These are phyloP conservation scores for Micrasema longulum DNA, from an alignment of 1,140 invertebrate species.

Conservation along the genomic window DNA sequence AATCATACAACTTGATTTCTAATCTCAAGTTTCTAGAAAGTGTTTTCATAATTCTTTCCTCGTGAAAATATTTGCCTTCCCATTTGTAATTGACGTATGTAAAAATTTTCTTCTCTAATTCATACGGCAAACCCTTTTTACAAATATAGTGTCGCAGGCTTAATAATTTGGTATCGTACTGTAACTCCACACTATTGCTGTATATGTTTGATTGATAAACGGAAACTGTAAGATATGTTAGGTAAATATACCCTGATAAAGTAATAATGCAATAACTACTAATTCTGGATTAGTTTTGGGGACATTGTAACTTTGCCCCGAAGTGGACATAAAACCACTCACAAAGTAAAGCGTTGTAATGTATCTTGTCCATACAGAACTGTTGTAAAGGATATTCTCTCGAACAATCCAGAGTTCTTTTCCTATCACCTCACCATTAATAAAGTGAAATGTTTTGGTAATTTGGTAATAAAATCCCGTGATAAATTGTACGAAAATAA, in stretches of 20 bases:
- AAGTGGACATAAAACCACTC: conserved; percentile 27
- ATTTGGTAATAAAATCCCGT: conserved; percentile 35
- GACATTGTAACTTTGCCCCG: conserved; percentile 14
- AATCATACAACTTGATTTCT: conserved; percentile 36
- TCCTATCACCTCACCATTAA: neutral
- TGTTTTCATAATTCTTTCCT: conserved; percentile 29
- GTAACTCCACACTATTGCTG: conserved; percentile 14
- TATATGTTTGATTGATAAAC: conserved; percentile 7
- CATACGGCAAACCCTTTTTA: conserved; percentile 7
- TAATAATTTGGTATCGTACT: conserved; percentile 18
- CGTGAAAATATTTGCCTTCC: conserved; percentile 38
- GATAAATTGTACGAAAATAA: conserved; percentile 25
- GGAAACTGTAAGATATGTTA: conserved; percentile 9
- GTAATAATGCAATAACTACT: conserved; percentile 16
- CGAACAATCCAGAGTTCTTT: conserved; percentile 21
- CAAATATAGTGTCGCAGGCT: conserved; percentile 19
- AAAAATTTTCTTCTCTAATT: conserved; percentile 29
- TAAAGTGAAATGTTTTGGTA: conserved; percentile 4
- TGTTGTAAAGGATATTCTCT: neutral
- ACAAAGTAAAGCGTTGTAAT: conserved; percentile 27
- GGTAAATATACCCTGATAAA: conserved; percentile 22
- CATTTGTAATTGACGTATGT: conserved; percentile 38
- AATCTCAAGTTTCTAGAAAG: conserved; percentile 16
- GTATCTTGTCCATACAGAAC: conserved; percentile 9
- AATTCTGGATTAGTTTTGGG: neutral